A percentile compares a stretch with the other conserved stretches of the same genome.
These are phyloP conservation scores for Chironomus tentans DNA, from an alignment of 2,888 invertebrate species.

Conservation along the genomic window DNA sequence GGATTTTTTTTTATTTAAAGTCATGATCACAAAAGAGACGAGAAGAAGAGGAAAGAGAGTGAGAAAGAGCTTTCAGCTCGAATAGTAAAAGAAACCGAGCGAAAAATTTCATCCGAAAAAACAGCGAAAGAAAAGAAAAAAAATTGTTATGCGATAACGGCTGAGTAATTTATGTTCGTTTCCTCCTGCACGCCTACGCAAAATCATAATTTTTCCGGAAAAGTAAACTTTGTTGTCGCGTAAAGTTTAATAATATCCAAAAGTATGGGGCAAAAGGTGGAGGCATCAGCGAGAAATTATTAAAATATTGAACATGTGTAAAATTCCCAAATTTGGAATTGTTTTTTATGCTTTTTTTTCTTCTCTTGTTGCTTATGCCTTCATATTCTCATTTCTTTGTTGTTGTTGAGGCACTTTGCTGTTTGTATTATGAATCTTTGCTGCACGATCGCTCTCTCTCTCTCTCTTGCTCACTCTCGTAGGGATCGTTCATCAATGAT, in stretches of 20 bases:
- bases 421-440: neutral
- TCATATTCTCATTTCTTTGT: conserved; percentile 11
- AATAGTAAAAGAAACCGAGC: conserved; percentile 11
- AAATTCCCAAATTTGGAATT: conserved; percentile 21
- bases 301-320: conserved; percentile 27
- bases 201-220: conserved; percentile 10
- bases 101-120: conserved; percentile 14
- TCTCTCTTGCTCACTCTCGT: neutral
- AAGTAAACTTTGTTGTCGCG: conserved; percentile 17
- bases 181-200: conserved; percentile 1
- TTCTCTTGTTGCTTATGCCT: neutral
- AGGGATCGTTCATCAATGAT: neutral
- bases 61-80: neutral
- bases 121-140: neutral
- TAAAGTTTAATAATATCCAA: conserved; percentile 15
- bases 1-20: neutral
- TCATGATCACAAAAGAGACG: neutral
- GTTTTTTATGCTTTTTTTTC: conserved; percentile 16
- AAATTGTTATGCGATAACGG: conserved; percentile 9
- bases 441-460: no score
- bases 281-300: conserved; percentile 19
- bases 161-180: conserved; percentile 24
- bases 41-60: conserved; percentile 4
- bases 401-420: conserved; percentile 4
- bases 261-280: neutral